These are phyloP conservation scores for Ammodytes dubius DNA, from an alignment of 2,113 vertebrate genomes.

Conservation along the genomic window DNA sequence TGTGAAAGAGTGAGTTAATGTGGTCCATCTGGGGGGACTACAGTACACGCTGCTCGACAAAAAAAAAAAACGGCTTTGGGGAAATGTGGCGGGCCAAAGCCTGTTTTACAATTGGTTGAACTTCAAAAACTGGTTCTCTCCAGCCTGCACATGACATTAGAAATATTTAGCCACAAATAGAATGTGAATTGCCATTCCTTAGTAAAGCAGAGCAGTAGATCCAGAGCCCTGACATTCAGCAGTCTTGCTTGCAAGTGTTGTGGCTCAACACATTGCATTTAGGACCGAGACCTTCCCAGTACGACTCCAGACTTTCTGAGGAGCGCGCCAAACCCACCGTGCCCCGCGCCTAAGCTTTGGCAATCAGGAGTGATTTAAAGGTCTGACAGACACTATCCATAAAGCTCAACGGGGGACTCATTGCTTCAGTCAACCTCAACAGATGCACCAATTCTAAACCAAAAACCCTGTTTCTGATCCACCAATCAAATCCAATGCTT, in stretches of 20 bases:
- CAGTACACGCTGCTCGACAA: slow-evolving; percentile 56
- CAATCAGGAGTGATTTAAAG: slow-evolving; percentile 70
- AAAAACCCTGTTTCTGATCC: slow-evolving; percentile 47
- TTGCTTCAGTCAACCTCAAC: slow-evolving; percentile 58
- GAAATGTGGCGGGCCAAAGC: slow-evolving; percentile 61
- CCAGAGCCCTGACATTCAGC: slow-evolving; percentile 53
- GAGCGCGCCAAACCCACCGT: slow-evolving; percentile 61
- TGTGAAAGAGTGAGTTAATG: slow-evolving; percentile 73
- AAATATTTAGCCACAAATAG: slow-evolving; percentile 73
- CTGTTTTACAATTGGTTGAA: slow-evolving; percentile 66
- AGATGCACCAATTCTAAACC: slow-evolving; percentile 66
- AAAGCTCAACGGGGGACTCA: slow-evolving; percentile 55
- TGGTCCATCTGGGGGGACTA: slow-evolving; percentile 70
- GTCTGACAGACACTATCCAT: slow-evolving; percentile 64
- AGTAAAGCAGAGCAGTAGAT: slow-evolving; percentile 39
- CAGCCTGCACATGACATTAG: slow-evolving; percentile 55
- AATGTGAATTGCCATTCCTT: slow-evolving; percentile 50
- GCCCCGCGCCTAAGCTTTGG: slow-evolving; percentile 51
- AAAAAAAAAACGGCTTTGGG: slow-evolving; percentile 64
- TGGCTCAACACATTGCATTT: slow-evolving; percentile 20
- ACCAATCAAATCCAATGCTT: slow-evolving; percentile 50
- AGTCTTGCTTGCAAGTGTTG: slow-evolving; percentile 14
- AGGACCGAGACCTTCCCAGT: slow-evolving; percentile 38
- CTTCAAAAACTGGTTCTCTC: slow-evolving; percentile 66
- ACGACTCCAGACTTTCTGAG: slow-evolving; percentile 36